A percentile compares a stretch with the other conserved stretches of the same genome.
These are phyloP conservation scores for Microtus ochrogaster DNA, from an alignment of 2,113 vertebrate species.

Conservation along the genomic window DNA sequence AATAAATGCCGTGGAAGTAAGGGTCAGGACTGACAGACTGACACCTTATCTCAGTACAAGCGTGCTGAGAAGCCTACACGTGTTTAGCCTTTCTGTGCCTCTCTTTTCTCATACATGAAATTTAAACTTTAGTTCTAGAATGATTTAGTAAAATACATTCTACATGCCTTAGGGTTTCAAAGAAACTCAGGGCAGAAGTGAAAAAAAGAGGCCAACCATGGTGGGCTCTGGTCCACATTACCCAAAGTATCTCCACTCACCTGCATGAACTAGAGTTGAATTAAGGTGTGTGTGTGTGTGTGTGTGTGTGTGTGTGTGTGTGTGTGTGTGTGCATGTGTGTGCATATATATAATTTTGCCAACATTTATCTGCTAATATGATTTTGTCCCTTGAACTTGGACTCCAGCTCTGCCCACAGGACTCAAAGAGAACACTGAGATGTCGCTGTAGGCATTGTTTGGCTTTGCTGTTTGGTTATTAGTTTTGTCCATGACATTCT, in stretches of 20 bases:
- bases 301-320: too few relatives aligned
- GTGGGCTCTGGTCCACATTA: background rate
- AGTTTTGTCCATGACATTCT: constrained; percentile 37
- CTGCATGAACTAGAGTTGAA: background rate
- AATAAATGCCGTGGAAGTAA: background rate
- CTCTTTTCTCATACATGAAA: background rate
- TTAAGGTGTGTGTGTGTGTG: background rate
- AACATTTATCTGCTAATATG: background rate
- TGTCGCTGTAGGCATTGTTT: background rate
- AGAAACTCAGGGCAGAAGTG: background rate
- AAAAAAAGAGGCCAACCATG: background rate
- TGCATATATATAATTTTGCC: background rate
- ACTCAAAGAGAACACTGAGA: background rate
- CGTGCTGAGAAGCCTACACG: background rate
- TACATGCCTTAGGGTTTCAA: background rate
- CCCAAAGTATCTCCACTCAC: too few relatives aligned
- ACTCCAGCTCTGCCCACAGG: background rate
- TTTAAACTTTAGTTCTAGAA: background rate
- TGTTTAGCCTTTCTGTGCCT: background rate
- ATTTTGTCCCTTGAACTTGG: background rate
- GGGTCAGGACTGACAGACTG: background rate
- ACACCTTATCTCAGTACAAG: too few relatives aligned
- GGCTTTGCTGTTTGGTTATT: constrained; percentile 21
- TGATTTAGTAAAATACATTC: background rate
- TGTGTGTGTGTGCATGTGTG: too few relatives aligned